These are phyloP conservation scores for Enteromius viviparus DNA, from an alignment of 2,797 vertebrate genomes.

Conservation along the genomic window DNA sequence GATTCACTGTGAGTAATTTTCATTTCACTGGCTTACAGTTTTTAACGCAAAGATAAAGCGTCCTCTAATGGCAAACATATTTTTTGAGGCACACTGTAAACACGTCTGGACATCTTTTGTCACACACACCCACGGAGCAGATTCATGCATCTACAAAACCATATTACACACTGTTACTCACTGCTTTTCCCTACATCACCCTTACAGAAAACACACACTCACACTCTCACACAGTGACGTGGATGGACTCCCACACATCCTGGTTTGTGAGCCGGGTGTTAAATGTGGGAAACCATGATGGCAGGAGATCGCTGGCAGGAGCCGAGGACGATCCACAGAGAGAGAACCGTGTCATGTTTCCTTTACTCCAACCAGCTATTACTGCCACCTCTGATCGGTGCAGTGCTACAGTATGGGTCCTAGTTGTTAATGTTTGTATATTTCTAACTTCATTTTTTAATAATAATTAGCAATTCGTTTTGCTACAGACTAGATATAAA, in stretches of 20 bases:
- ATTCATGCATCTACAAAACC: constrained; percentile 49
- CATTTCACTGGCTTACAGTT: background rate
- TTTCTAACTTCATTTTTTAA: background rate
- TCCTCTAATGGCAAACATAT: constrained; percentile 32
- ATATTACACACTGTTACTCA: constrained; percentile 58
- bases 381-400: constrained; percentile 12
- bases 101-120: constrained; percentile 44
- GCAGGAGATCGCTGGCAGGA: constrained; percentile 50
- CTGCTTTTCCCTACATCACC: constrained; percentile 40
- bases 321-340: constrained; percentile 43
- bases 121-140: constrained; percentile 52
- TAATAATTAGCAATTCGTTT: background rate
- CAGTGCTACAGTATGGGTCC: background rate
- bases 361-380: constrained; percentile 26
- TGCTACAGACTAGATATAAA: background rate
- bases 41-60: constrained; percentile 14
- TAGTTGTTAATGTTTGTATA: background rate
- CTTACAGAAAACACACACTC: constrained; percentile 44
- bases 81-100: constrained; percentile 47
- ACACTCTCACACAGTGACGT: constrained; percentile 55
- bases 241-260: constrained; percentile 51
- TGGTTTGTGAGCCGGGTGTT: constrained; percentile 55
- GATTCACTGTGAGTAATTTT: background rate
- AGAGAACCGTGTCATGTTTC: constrained; percentile 40
- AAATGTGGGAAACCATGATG: constrained; percentile 59